Base-by-base conservation (phyloP, 2,797 vertebrate species). In the Alosa sapidissima region DNA sequence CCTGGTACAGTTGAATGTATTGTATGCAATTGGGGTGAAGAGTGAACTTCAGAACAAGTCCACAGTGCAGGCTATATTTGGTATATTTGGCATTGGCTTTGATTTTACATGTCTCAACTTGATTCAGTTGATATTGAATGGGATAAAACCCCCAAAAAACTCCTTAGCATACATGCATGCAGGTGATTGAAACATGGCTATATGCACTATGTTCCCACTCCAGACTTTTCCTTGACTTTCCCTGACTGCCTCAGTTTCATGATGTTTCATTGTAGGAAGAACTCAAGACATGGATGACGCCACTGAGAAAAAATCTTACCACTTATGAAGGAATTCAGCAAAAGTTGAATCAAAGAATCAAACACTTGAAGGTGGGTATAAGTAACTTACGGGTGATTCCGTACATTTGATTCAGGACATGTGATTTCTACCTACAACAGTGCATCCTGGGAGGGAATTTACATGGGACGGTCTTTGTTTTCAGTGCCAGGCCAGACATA, bases 241-340 rank as follows among this genome's bases (percentile, higher is more conserved):
- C 41, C 2, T 41, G 41, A 41, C 51, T 52, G 13, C 13, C 51
- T 52, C 49, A 51, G 8, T 51, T 51, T 51, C 19, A 14, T 75
- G 33, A 1, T 75, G 33, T 75, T 33, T 72, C 1, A 72, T 72
- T 36, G 24, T 6, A 75, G 68, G 68, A 75, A 19, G 68, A 75
- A 19, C 68, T 75, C 68, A 75, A 36, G 33, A 41, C 68, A 75
- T 33, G 33, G 68, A 75, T 75, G 33, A 75, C 41, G 36, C 68
- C 68, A 41, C 33, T 75, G 1, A 41, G 13, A 75, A 68, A 75
- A 45, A 75, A 16, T 41, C 68, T 75, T 14, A 75, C 68, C 68
- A 41, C 68, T 4, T 75, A 75, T 75, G 14, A 75, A 75, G 68
- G 36, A 75, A 75, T 36, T 41, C 68, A 75, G 33, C 68, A 75